Percentiles rank a stretch among this genome's conserved stretches.
These are phyloP conservation scores for Erythrocercus mccallii DNA, from an alignment of 2,113 vertebrate genomes.

Conservation along the genomic window DNA sequence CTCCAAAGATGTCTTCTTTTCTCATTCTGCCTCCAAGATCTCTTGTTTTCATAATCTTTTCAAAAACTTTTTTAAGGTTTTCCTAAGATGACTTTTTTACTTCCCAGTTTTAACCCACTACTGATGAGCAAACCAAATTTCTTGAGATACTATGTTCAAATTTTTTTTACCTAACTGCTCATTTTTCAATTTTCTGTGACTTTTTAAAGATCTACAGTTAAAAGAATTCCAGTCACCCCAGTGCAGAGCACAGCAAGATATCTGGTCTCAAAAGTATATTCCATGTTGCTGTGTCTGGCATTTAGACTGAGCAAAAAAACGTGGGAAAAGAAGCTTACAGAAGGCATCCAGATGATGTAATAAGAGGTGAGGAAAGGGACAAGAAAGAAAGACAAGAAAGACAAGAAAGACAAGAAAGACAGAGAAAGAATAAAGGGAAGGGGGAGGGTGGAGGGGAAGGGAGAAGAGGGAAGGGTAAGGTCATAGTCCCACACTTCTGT, in stretches of 20 bases:
- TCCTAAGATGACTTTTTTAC: neutral
- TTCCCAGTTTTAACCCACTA: neutral
- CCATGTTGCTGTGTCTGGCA: neutral
- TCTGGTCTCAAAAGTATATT: neutral
- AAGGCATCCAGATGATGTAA: neutral
- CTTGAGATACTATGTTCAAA: neutral
- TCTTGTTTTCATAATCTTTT: neutral
- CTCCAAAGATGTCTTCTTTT: neutral
- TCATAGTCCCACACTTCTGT: neutral
- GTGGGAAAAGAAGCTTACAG: neutral
- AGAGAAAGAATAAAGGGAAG: neutral
- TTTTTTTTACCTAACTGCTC: neutral
- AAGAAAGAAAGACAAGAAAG: neutral
- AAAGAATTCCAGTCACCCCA: neutral
- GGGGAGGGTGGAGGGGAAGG: no score
- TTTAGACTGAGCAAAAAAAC: neutral
- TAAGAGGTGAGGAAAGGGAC: neutral
- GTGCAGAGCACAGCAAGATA: neutral
- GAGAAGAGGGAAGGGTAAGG: no score
- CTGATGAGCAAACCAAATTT: neutral
- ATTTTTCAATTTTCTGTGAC: neutral
- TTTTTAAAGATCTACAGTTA: neutral
- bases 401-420: accelerated
- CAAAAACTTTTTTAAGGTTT: neutral
- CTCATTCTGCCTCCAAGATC: neutral